Conservation (phyloP, 2,797 vertebrate genomes). For the Karalla daura region DNA sequence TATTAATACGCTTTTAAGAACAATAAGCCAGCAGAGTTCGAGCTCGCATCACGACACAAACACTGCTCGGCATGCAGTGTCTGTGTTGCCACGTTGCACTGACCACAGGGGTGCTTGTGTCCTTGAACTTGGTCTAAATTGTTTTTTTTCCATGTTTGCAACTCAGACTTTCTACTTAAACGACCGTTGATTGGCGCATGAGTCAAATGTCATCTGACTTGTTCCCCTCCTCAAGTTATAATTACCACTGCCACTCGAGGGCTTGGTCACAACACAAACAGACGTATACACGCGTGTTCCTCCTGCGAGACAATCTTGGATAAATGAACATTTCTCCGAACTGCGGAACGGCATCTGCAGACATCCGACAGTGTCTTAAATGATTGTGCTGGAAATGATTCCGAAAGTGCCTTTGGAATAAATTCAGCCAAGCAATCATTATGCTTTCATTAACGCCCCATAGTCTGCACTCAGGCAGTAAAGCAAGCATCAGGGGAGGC, state of each 20-base stretch:
- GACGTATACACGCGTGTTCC: neutral
- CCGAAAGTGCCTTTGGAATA: conserved; percentile 29
- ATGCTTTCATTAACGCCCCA: conserved; percentile 59
- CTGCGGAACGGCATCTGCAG: conserved; percentile 6
- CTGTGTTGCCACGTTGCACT: too few relatives aligned
- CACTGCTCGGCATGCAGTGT: too few relatives aligned
- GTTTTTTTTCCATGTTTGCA: too few relatives aligned
- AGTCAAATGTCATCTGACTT: neutral
- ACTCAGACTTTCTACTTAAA: too few relatives aligned
- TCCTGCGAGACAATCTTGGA: neutral
- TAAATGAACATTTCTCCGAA: neutral
- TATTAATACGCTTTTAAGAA: too few relatives aligned
- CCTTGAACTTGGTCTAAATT: too few relatives aligned
- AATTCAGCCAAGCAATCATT: conserved; percentile 54
- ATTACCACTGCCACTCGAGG: neutral
- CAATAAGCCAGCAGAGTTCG: too few relatives aligned
- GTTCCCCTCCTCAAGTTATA: neutral
- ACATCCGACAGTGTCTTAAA: neutral
- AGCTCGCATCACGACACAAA: too few relatives aligned
- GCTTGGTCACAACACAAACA: neutral
- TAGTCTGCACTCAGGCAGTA: conserved; percentile 37
- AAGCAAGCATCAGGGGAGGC: conserved; percentile 49
- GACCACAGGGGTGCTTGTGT: too few relatives aligned
- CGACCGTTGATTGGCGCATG: too few relatives aligned
- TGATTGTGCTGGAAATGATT: conserved; percentile 22